phyloP scores from a whole-genome alignment of 2,797 vertebrate genomes.

The Ceyx erithaca region DNA sequence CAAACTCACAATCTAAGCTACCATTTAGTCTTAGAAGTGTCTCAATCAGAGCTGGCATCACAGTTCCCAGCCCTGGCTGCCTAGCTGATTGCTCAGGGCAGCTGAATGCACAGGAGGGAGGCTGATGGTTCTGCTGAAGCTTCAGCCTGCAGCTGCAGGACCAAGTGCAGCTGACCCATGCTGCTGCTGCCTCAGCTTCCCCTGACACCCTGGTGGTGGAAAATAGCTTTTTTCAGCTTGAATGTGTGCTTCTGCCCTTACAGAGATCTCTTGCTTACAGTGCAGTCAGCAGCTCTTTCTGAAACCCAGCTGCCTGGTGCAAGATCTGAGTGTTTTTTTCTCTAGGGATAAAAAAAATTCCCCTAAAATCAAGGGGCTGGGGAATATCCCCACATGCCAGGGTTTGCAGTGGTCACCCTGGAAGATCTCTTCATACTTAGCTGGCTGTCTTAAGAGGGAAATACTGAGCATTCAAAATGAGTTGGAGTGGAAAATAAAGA shows the following conservation, averaged over 20 bases:
- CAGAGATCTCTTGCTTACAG: neutral
- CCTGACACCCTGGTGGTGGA: neutral
- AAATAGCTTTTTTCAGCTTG: neutral
- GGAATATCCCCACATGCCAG: too few species aligned
- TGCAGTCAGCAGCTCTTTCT: neutral
- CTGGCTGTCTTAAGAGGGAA: neutral
- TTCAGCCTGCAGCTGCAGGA: neutral
- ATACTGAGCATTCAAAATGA: neutral
- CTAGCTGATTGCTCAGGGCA: neutral
- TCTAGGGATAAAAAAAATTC: neutral
- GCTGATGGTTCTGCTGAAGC: neutral
- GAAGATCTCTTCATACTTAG: neutral
- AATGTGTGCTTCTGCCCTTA: neutral
- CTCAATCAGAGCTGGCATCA: rapidly evolving
- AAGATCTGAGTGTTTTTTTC: neutral
- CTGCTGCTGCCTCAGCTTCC: slow-evolving; percentile 7
- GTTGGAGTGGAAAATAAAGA: neutral
- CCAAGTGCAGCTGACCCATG: neutral
- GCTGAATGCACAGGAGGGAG: neutral
- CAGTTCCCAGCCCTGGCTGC: neutral
- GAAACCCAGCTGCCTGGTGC: neutral
- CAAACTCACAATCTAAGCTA: too few species aligned
- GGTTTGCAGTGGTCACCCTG: neutral
- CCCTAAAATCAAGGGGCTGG: neutral
- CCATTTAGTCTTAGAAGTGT: rapidly evolving